Evolutionary conservation across 2,797 vertebrate genomes (phyloP).

Genomic region (Orientallactaga sibirica): DNA sequence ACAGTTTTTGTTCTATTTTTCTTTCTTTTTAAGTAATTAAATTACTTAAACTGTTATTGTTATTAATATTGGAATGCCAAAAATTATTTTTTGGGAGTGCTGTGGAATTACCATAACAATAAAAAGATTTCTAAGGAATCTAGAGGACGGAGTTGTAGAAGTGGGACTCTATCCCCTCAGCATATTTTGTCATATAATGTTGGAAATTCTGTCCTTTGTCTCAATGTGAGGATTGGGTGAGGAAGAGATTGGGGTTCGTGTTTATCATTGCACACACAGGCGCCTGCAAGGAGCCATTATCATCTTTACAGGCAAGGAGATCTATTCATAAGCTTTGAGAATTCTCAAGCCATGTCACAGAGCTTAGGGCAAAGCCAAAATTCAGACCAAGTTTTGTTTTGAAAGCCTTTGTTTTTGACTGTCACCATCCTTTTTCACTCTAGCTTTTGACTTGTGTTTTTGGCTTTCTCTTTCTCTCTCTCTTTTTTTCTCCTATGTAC

Average conservation of each 20-base stretch:
- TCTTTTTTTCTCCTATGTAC: background rate
- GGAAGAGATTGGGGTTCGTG: background rate
- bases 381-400: background rate
- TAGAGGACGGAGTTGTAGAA: background rate
- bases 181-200: background rate
- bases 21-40: constrained; percentile 48
- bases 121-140: background rate
- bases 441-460: background rate
- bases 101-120: constrained; percentile 8
- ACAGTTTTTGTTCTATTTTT: constrained; percentile 20
- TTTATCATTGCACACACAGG: background rate
- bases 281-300: background rate
- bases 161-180: background rate
- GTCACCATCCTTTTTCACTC: background rate
- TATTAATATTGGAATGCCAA: constrained; percentile 22
- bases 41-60: constrained; percentile 52
- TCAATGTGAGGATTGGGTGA: background rate
- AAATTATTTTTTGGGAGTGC: background rate
- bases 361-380: background rate
- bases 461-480: background rate
- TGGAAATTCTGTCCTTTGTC: background rate
- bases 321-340: background rate
- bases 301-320: background rate
- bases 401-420: background rate
- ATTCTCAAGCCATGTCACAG: background rate